These are phyloP conservation scores for Eulacestoma nigropectus DNA, from an alignment of 2,113 vertebrate species.

Conservation along the genomic window DNA sequence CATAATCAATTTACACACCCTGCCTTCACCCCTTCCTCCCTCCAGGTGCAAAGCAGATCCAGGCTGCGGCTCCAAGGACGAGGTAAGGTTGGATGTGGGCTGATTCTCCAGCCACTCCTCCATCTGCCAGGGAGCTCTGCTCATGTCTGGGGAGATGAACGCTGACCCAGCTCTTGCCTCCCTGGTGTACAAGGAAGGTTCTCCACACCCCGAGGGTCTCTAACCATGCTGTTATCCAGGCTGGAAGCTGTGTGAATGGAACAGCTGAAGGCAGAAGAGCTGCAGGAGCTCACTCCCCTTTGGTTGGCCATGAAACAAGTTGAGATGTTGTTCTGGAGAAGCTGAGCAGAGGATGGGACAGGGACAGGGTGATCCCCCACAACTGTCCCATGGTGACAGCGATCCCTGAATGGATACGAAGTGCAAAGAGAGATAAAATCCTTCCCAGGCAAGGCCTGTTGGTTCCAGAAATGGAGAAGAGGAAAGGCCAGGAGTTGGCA, in stretches of 20 bases:
- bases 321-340: background rate
- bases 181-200: background rate
- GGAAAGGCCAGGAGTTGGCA: conserved; percentile 9
- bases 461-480: background rate
- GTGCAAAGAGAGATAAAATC: conserved; percentile 8
- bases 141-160: background rate
- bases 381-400: background rate
- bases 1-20: background rate
- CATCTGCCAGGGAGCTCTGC: background rate
- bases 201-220: background rate
- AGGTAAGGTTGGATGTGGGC: background rate
- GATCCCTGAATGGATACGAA: background rate
- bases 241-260: background rate
- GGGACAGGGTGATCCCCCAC: background rate
- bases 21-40: background rate
- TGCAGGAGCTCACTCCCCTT: background rate
- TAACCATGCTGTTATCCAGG: background rate
- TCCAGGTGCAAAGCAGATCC: background rate
- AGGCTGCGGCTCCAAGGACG: background rate
- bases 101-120: background rate
- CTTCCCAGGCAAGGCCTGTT: background rate
- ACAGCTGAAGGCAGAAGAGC: background rate
- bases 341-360: background rate
- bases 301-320: background rate
- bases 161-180: background rate